Conservation (phyloP, 1,140 invertebrate genomes). For the Cataglyphis hispanica region DNA sequence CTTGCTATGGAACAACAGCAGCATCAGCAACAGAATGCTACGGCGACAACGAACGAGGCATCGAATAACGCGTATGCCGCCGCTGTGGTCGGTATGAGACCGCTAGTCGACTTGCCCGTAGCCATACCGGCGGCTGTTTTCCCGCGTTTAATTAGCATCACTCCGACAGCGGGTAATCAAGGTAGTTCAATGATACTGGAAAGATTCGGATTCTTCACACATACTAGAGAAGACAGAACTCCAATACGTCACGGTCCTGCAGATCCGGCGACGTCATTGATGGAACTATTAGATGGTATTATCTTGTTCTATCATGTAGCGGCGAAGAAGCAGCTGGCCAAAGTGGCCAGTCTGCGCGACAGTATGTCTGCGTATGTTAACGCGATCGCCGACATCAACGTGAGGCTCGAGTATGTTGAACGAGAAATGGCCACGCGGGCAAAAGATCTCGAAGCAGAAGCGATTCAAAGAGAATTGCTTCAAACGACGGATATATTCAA, state of each 20-base stretch:
- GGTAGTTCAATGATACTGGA: slow-evolving; percentile 76
- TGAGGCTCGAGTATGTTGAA: slow-evolving; percentile 81
- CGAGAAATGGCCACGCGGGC: slow-evolving; percentile 48
- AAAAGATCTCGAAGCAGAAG: slow-evolving; percentile 74
- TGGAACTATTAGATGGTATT: slow-evolving; percentile 90
- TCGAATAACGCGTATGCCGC: slow-evolving; percentile 63
- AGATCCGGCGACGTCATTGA: slow-evolving; percentile 84
- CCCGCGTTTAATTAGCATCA: slow-evolving; percentile 76
- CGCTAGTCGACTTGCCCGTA: slow-evolving; percentile 72
- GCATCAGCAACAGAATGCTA: slow-evolving; percentile 21
- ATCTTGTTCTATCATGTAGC: slow-evolving; percentile 90
- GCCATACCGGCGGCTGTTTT: slow-evolving; percentile 76
- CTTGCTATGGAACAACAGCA: slow-evolving; percentile 80
- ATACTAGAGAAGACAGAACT: slow-evolving; percentile 75
- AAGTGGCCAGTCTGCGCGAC: slow-evolving; percentile 88
- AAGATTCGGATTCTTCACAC: slow-evolving; percentile 79
- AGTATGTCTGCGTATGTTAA: slow-evolving; percentile 88
- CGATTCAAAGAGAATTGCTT: slow-evolving; percentile 85
- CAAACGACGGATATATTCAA: slow-evolving; percentile 87
- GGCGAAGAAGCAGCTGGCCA: slow-evolving; percentile 91
- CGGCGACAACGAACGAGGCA: slow-evolving; percentile 59
- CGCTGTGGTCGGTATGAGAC: slow-evolving; percentile 51
- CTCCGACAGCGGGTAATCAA: slow-evolving; percentile 50
- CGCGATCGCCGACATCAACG: slow-evolving; percentile 87
- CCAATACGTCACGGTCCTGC: slow-evolving; percentile 81